Conservation (phyloP, 1,140 invertebrate species). For the Papilio polytes region DNA sequence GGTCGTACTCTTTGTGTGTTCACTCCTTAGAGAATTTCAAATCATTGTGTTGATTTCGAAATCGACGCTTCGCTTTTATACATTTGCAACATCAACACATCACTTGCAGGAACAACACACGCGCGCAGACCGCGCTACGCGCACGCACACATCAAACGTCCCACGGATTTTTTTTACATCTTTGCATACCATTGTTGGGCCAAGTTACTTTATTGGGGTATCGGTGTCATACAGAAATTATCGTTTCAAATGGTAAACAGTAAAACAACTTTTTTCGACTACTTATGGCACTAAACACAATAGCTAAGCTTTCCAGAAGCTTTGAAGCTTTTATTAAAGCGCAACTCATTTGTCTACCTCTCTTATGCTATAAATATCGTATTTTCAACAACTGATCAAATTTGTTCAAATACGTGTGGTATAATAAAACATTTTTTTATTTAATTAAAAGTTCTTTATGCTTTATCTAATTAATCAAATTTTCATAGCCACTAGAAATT, state of each 20-base stretch:
- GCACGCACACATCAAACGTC: slow-evolving; percentile 55
- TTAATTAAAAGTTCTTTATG: no score
- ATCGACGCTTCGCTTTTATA: slow-evolving; percentile 82
- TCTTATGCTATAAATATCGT: background rate
- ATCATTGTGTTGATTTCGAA: slow-evolving; percentile 82
- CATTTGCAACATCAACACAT: slow-evolving; percentile 80
- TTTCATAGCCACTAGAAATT: background rate
- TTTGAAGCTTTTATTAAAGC: slow-evolving; percentile 14
- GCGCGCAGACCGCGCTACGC: slow-evolving; percentile 50
- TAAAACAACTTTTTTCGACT: slow-evolving; percentile 47
- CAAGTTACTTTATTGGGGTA: slow-evolving; percentile 69
- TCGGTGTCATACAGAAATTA: slow-evolving; percentile 63
- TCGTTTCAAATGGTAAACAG: slow-evolving; percentile 42
- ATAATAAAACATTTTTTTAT: no score
- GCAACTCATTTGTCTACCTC: background rate
- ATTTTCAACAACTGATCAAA: no score
- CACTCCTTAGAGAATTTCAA: slow-evolving; percentile 78
- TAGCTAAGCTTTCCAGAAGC: slow-evolving; percentile 30
- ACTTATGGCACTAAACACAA: slow-evolving; percentile 37
- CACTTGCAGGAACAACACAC: slow-evolving; percentile 62
- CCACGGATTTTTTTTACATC: slow-evolving; percentile 67
- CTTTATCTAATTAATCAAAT: no score
- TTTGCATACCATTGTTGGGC: slow-evolving; percentile 66
- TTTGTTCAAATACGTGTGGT: background rate
- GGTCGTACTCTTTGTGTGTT: slow-evolving; percentile 64